Percentiles rank a stretch among this genome's conserved stretches.
These are phyloP conservation scores for Vollenhovia emeryi DNA, from an alignment of 1,140 invertebrate genomes.

Conservation along the genomic window DNA sequence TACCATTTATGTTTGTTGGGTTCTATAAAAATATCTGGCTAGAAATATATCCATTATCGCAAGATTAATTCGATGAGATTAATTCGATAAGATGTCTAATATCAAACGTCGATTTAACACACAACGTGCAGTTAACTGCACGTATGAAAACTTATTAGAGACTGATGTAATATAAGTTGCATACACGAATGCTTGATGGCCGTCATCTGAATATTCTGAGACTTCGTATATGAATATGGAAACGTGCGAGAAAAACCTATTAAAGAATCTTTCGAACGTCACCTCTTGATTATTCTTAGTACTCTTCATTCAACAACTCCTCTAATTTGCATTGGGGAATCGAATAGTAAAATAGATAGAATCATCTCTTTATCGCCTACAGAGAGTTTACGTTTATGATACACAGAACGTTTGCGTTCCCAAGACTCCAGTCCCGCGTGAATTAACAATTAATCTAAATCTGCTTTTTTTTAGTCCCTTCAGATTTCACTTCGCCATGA, in stretches of 20 bases:
- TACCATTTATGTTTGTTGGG: neutral
- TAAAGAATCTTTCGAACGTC: neutral
- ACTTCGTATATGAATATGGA: neutral
- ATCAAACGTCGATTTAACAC: neutral
- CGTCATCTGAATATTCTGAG: neutral
- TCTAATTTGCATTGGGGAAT: neutral
- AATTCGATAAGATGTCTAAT: conserved; percentile 9
- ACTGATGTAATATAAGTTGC: neutral
- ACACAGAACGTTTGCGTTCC: neutral
- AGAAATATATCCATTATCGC: conserved; percentile 14
- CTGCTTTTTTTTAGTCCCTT: neutral
- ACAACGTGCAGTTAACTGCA: neutral
- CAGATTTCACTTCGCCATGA: neutral
- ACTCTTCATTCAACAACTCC: neutral
- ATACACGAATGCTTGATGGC: neutral
- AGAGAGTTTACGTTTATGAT: neutral
- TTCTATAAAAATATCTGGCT: neutral
- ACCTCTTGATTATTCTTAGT: neutral
- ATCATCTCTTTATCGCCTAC: neutral
- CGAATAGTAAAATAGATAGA: neutral
- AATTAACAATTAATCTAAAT: neutral
- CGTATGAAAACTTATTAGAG: neutral
- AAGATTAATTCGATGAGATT: neutral
- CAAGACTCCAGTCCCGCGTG: neutral
- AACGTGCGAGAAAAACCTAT: neutral